Conservation (phyloP, 2,888 invertebrate species). For the Eupithecia exiguata region DNA sequence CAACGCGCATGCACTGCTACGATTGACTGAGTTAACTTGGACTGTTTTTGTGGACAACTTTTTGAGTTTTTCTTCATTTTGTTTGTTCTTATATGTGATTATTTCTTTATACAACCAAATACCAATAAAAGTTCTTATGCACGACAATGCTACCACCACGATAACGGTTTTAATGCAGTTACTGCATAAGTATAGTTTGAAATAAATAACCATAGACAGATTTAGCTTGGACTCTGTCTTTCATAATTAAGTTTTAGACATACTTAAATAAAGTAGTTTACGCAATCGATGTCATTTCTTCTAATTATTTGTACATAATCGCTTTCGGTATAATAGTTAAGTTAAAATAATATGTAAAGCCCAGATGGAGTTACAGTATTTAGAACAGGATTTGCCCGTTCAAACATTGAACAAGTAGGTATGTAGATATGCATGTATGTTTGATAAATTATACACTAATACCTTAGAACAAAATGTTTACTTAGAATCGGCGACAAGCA, state of each 20-base stretch:
- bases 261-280: too few relatives aligned
- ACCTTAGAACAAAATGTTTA: constrained; percentile 26
- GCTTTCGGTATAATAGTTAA: too few relatives aligned
- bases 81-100: not conserved
- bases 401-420: not conserved
- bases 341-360: not conserved
- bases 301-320: too few relatives aligned
- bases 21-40: not conserved
- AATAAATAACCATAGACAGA: too few relatives aligned
- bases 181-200: too few relatives aligned
- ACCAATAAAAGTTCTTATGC: too few relatives aligned
- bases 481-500: constrained; percentile 56
- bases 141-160: too few relatives aligned
- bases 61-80: not conserved
- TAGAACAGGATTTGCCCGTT: not conserved
- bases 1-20: constrained; percentile 15
- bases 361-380: not conserved
- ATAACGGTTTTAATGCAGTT: too few relatives aligned
- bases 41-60: not conserved
- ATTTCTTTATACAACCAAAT: too few relatives aligned
- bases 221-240: too few relatives aligned
- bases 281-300: too few relatives aligned
- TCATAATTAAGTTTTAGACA: too few relatives aligned
- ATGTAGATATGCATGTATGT: not conserved
- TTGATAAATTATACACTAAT: not conserved